These are phyloP conservation scores for Trichomycterus rosablanca DNA, from an alignment of 2,113 vertebrate species.

Conservation along the genomic window DNA sequence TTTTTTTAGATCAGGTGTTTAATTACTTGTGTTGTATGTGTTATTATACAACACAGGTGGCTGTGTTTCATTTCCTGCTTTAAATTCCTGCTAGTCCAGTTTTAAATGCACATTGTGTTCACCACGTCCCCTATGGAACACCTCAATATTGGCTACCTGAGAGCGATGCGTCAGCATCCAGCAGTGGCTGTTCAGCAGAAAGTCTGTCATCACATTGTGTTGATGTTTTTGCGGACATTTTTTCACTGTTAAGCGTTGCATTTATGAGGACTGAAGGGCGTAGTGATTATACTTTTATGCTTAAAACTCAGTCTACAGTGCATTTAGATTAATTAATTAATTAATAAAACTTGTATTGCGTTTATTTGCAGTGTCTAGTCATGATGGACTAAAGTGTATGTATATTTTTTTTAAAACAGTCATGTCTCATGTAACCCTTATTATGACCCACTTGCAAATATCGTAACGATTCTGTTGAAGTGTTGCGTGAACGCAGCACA, in stretches of 20 bases:
- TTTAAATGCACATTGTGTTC: constrained; percentile 11
- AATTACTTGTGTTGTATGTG: no score
- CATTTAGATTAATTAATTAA: not conserved
- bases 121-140: constrained; percentile 7
- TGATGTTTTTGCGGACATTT: constrained; percentile 32
- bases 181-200: constrained; percentile 40
- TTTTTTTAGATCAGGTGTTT: no score
- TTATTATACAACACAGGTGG: no score
- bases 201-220: constrained; percentile 31
- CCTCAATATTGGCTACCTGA: constrained; percentile 17
- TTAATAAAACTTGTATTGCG: no score
- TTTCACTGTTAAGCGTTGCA: not conserved
- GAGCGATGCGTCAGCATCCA: constrained; percentile 37
- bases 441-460: no score
- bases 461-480: no score
- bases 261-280: constrained; percentile 2
- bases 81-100: not conserved
- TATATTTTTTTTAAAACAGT: no score
- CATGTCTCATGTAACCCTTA: no score
- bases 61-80: no score
- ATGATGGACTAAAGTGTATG: no score
- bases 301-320: not conserved
- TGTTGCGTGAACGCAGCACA: no score
- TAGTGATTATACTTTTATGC: constrained; percentile 1
- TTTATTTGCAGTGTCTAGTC: no score